Conservation (phyloP, 2,113 vertebrate genomes). For the Conger conger region DNA sequence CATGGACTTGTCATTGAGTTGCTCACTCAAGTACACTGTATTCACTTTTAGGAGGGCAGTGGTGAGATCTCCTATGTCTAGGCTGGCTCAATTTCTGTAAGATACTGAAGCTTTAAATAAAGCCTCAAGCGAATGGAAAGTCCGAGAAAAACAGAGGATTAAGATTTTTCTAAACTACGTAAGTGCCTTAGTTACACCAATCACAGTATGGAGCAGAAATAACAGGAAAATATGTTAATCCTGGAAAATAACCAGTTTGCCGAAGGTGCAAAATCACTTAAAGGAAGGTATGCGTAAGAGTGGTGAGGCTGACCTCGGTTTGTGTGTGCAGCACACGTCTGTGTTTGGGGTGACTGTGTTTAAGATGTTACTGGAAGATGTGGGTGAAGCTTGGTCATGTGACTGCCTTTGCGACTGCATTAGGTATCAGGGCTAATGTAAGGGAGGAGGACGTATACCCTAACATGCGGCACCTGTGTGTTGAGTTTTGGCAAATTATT, state of each 20-base stretch:
- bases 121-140: background rate
- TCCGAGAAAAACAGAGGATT: slow-evolving; percentile 31
- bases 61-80: background rate
- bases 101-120: background rate
- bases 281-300: background rate
- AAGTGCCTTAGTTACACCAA: slow-evolving; percentile 12
- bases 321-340: no score
- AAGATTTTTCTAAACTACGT: slow-evolving; percentile 1
- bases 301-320: background rate
- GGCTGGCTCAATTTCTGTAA: no score
- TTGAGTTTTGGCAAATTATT: background rate
- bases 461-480: background rate
- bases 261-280: background rate
- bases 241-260: slow-evolving; percentile 24
- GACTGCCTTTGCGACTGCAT: background rate
- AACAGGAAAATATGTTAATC: slow-evolving; percentile 21
- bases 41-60: background rate
- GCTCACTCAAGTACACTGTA: background rate
- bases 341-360: no score
- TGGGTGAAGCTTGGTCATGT: background rate
- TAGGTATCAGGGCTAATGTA: background rate
- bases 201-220: background rate
- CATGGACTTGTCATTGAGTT: background rate
- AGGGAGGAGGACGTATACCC: background rate
- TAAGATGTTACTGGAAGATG: background rate